Base-by-base conservation (phyloP, 2,113 vertebrate genomes). In the Ibidorhyncha struthersii region DNA sequence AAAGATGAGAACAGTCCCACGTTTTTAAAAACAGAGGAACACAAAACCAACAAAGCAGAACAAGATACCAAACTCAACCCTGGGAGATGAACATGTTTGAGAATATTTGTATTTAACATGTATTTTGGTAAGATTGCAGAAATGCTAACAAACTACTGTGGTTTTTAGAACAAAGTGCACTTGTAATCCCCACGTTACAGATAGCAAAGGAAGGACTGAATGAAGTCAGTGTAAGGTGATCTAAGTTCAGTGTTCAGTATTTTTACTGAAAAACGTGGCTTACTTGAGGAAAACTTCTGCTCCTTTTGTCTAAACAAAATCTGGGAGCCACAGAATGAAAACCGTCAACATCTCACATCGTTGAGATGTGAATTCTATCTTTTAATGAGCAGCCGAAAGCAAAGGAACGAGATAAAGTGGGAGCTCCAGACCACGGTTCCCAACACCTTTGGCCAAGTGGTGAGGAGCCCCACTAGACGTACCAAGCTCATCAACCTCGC, bases 371-470 rank as follows among this genome's bases (percentile, higher is more conserved):
- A 90, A 67, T 53, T 78, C 55, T 66, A 29, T 18, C 72, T 76
- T 65, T 12, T 92, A 94, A 81, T 27, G 43, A 93, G 77, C 58
- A 91, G 55, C 78, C 86, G 69, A 93, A 91, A 87, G 87, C 34
- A 52, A 90, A 89, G 82, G 69, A 86, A 85, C 58, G 55, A 72
- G 49, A 59, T 38, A 30, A 86, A 78, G 20, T 45, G 41, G 21
- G 43, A 72, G 56, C 71, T 87, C 71, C 38, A 53, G 40, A 89
- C 49, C 85, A 71, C n/a, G 7, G 40, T 14, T 83, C 58, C 40
- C 38, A 61, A n/a, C 1, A 0, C 1, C 0, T 27, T 0, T 91
- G 79, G 85, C 73, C 82, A 47, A 43, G n/a, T 2, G 2, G 3
- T 5, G 36, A 77, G 26, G 23, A 86, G 81, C 72, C 9, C 79